Base-by-base conservation (phyloP, 2,888 invertebrate genomes). In the Ametastegia equiseti region DNA sequence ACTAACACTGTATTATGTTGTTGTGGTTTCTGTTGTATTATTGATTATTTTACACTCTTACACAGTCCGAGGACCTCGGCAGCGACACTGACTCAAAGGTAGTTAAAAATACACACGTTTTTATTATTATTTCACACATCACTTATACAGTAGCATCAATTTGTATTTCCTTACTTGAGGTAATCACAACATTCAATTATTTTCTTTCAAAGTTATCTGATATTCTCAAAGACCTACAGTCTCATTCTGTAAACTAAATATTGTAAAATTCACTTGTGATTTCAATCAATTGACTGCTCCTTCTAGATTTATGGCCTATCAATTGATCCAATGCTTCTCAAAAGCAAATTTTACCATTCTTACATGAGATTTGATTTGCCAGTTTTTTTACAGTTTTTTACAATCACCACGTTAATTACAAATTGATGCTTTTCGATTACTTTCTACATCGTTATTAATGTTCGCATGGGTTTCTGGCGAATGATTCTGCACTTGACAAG, bases 21-120 rank as follows among this genome's bases (percentile, higher is more conserved):
- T 67, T 54, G 27, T 69, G 30, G 71, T 69, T 54, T 42, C 30
- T 54, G 33, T 54, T 57, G 60, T 36, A n/a, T 77, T 9, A 6
- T 63, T 47, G 69, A 19, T 42, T 42, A 23, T 63, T 15, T 63
- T 54, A 78, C 45, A 78, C 60, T 78, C 60, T 13, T 63, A 78
- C 39, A 63, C 45, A 78, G 78, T 78, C 63, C 45, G 60, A 60
- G 78, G 78, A 78, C 42, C 78, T 78, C 42, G 78, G 78, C 39
- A 78, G 78, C 60, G 78, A 78, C 78, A 78, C 42, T 78, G 78
- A 78, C 60, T 78, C 78, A 39, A 78, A 78, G 78, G 78, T 78
- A 78, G 27, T 47, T 42, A 60, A 65, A 27, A 63, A 36, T 42
- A 50, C 54, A 54, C 75, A 36, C 54, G 1, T 75, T 45, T 45